Base-by-base conservation (phyloP, 2,113 vertebrate species). In the Protobothrops flavoviridis region DNA sequence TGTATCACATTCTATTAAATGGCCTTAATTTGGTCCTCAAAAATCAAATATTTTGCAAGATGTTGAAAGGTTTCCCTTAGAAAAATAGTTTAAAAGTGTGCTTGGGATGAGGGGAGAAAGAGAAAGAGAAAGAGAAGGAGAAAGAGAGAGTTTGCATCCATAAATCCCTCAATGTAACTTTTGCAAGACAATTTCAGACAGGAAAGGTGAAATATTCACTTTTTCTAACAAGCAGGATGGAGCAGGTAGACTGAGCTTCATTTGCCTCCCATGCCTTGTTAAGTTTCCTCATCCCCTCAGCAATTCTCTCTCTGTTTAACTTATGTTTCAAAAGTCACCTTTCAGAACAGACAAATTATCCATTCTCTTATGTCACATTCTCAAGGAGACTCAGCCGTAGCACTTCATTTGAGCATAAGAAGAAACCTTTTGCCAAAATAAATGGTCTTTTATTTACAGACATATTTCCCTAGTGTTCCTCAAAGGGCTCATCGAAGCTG, bases 381-480 rank as follows among this genome's bases (percentile, higher is more conserved):
- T 97, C 88, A 96, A 96, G 88, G 85, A 95, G 86, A 94, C 90
- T 94, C 86, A 91, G 55, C 53, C 91, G 8, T 56, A 88, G 87
- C 87, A 90, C 91, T 95, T 96, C 94, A 95, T 96, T 96, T 90
- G 55, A 90, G 74, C 88, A 88, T 93, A 91, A 93, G 81, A 94
- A 96, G 94, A 96, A 93, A 92, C 64, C 59, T 88, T 11, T 4
- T 93, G 61, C 61, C 91, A 95, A 93, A 94, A 97, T 94, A 94
- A 97, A 97, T 94, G 59, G 61, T 94, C 92, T 91, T 69, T 56
- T 96, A 91, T 96, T 96, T 97, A 97, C 94, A 95, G 96, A 96
- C 59, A 53, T 92, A 94, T 96, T 87, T 94, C 48, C 81, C 90
- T 95, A 94, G 55, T 88, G 93, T 93, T 95, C 94, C 94, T 96